These are phyloP conservation scores for Chrysolina oricalcia DNA, from an alignment of 2,888 invertebrate genomes.

Conservation along the genomic window DNA sequence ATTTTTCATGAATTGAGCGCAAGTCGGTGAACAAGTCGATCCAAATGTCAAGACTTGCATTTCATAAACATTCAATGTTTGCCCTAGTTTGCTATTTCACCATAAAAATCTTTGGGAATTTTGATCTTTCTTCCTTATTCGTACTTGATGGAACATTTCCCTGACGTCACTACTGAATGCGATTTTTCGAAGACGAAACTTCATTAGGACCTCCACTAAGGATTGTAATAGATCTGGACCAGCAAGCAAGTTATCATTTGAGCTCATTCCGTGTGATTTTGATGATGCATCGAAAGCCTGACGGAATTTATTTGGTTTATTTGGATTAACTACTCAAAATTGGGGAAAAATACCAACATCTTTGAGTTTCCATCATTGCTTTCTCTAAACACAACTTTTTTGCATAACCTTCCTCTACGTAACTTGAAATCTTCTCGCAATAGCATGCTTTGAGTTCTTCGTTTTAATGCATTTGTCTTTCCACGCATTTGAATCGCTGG, in stretches of 20 bases:
- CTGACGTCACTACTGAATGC: too few relatives aligned
- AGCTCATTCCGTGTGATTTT: too few relatives aligned
- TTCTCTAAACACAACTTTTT: constrained; percentile 27
- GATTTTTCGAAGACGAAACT: too few relatives aligned
- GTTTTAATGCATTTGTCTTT: constrained; percentile 23
- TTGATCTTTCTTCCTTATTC: too few relatives aligned
- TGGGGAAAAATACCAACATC: constrained; percentile 41
- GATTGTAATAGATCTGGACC: constrained; percentile 38
- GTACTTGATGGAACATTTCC: too few relatives aligned
- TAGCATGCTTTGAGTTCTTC: constrained; percentile 18
- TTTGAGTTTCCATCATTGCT: constrained; percentile 22
- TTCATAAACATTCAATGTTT: neutral
- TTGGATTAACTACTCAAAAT: constrained; percentile 27
- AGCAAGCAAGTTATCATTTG: constrained; percentile 36
- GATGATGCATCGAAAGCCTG: neutral
- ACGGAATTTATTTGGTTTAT: too few relatives aligned
- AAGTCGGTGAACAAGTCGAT: too few relatives aligned
- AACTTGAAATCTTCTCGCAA: constrained; percentile 17
- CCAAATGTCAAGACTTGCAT: too few relatives aligned
- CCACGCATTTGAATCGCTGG: neutral
- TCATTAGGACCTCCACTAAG: constrained; percentile 28
- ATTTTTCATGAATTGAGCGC: too few relatives aligned
- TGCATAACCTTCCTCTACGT: constrained; percentile 27
- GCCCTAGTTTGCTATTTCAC: neutral
- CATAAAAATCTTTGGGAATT: neutral